Base-by-base conservation (phyloP, 2,888 invertebrate species). In the Ommatoiulus sabulosus region DNA sequence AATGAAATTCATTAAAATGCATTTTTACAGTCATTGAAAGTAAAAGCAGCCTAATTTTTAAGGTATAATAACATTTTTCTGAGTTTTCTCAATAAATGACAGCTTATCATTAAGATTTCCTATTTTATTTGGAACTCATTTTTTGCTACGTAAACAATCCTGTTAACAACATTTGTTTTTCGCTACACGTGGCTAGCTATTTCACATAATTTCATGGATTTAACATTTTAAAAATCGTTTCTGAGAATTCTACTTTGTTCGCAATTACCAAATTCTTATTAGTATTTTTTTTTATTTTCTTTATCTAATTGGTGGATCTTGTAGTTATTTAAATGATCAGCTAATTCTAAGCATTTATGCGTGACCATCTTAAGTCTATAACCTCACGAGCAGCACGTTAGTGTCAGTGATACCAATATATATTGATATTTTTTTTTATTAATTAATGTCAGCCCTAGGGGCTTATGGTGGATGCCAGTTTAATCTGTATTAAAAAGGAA, bases 191-290 rank as follows among this genome's bases (percentile, higher is more conserved):
- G 10, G 52, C 52, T 80, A 80, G 80, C 7, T 20, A 80, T 80
- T 12, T 80, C 35, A 35, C 10, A 35, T 52, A 52, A 46, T 20
- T 5, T 20, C 20, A 0, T 24, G 72, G 72, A 8, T 24, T 80
- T n/a, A 5, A 80, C 80, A 24, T 80, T 72, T 24, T 35, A 12
- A 17, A 80, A 35, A 80, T 80, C 80, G 35, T 80, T 80, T 80
- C 80, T 35, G 24, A 80, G 80, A 80, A 80, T 80, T 12, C 24
- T 80, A 20, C 35, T 80, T 57, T 80, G 12, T 35, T 10, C 12
- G 35, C 35, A 80, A 80, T 80, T 80, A 24, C 80, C 35, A 80
- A 80, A 24, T 35, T 80, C 17, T 80, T 35, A 80, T 80, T 80
- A 80, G 24, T 52, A 52, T 52, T 12, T 8, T 24, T 80, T 72